Percentiles rank a stretch among this genome's conserved stretches.
Conservation (phyloP, 1,140 invertebrate genomes). For the Drosophila pruinosa region DNA sequence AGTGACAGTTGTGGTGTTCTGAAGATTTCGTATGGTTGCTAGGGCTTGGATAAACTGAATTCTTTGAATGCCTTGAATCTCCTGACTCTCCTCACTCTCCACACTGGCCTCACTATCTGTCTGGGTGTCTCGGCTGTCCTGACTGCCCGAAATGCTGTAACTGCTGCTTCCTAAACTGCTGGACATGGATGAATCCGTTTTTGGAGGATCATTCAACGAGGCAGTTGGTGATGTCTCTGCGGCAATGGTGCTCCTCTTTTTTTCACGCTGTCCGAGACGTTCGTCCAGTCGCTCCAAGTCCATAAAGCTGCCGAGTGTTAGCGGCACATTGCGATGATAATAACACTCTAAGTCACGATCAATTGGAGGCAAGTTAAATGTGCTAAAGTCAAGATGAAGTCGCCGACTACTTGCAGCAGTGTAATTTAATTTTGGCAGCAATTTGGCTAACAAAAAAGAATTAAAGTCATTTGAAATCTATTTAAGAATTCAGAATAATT, state of each 20-base stretch:
- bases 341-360: conserved; percentile 26
- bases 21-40: too few species aligned
- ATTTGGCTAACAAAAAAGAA: not conserved
- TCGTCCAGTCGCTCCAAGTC: conserved; percentile 6
- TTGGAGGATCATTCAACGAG: not conserved
- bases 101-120: not conserved
- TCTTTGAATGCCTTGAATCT: not conserved
- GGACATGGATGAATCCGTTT: not conserved
- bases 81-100: not conserved
- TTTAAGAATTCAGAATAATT: too few species aligned
- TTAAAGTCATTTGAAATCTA: too few species aligned
- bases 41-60: too few species aligned
- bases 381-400: not conserved
- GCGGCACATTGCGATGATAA: conserved; percentile 26
- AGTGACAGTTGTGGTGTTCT: too few species aligned
- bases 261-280: not conserved
- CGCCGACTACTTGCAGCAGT: not conserved
- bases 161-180: not conserved
- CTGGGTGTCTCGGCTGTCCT: not conserved
- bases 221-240: not conserved
- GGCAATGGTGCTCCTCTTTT: not conserved
- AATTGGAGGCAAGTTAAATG: not conserved
- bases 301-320: conserved; percentile 36
- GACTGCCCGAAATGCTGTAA: not conserved
- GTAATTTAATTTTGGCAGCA: not conserved